Evolutionary conservation across 2,888 invertebrate genomes (phyloP), one percentile per base, ranked within the genome.

Genomic region (Andricus curvator): DNA sequence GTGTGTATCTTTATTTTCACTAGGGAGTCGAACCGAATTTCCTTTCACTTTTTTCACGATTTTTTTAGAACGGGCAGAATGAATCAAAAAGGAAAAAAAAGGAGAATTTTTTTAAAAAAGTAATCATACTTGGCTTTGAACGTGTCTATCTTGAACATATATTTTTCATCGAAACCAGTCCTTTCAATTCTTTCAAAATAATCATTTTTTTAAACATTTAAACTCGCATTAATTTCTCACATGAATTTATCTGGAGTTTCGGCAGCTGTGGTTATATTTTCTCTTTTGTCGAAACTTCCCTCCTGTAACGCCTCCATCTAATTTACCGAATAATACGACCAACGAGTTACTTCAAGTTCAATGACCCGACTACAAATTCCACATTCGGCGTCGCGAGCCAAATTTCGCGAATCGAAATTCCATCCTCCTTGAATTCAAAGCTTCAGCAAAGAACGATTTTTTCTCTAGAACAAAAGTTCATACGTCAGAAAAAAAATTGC

Each of bases 331-430:
- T 56, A 56, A 74, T 51, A 37, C 33, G 74, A 13, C 33, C 11
- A 60, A 74, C 56, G 56, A 74, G 33, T 74, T 60, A 56, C 56
- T 74, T 74, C 74, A 74, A 33, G 74, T 74, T 74, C 74, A 74
- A 33, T n/a, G 74, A 56, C 74, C 74, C n/a, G 56, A 33, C 51
- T 56, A 20, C 37, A 37, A 74, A 74, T 74, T 74, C 74, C 56
- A 22, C 51, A 74, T 74, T 74, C 56, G 8, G n/a, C n/a, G 37
- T 56, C n/a, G n/a, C 56, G 4, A 29, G 1, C 37, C 74, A 33
- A 74, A 8, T 74, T 74, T 74, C 22, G 22, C 37, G n/a, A 56
- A 37, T 74, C 74, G 0, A 5, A n/a, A 56, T 74, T 48, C 17
- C 48, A 48, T 48, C 17, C 48, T 48, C 17, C 48, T 17, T 17